These are phyloP conservation scores for Rhinopomastus cyanomelas DNA, from an alignment of 2,113 vertebrate genomes.

Conservation along the genomic window DNA sequence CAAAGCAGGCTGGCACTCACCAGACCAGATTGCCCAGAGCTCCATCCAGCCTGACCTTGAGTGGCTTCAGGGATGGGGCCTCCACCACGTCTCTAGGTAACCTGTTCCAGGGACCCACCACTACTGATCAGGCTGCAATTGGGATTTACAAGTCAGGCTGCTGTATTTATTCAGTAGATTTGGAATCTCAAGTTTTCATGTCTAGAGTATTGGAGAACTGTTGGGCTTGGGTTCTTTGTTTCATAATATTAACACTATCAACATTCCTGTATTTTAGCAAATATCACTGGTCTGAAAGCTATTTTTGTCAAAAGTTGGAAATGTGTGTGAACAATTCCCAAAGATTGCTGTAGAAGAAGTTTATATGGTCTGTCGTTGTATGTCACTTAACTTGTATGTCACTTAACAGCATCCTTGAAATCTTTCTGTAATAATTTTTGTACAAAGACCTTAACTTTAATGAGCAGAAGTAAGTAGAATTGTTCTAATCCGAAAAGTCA, in stretches of 20 bases:
- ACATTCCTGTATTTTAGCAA: slow-evolving; percentile 43
- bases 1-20: too few relatives aligned
- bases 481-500: slow-evolving; percentile 12
- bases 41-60: too few relatives aligned
- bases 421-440: slow-evolving; percentile 20
- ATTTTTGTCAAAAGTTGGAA: slow-evolving; percentile 41
- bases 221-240: slow-evolving; percentile 25
- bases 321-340: slow-evolving; percentile 54
- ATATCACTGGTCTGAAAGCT: slow-evolving; percentile 53
- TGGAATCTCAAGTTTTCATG: not conserved
- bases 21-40: too few relatives aligned
- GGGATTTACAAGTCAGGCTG: not conserved
- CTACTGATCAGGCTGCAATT: fast-evolving
- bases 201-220: not conserved
- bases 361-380: slow-evolving; percentile 48
- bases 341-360: slow-evolving; percentile 48
- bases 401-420: slow-evolving; percentile 43
- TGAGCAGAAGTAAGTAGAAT: slow-evolving; percentile 22
- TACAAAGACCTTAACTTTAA: not conserved
- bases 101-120: too few relatives aligned
- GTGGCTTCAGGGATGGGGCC: too few relatives aligned
- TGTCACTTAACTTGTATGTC: slow-evolving; percentile 51
- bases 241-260: slow-evolving; percentile 42
- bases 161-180: not conserved
- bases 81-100: too few relatives aligned